Percentiles rank a stretch among this genome's conserved stretches.
Evolutionary conservation across 1,140 invertebrate genomes (phyloP).

Genomic region (Amphibalanus amphitrite): DNA sequence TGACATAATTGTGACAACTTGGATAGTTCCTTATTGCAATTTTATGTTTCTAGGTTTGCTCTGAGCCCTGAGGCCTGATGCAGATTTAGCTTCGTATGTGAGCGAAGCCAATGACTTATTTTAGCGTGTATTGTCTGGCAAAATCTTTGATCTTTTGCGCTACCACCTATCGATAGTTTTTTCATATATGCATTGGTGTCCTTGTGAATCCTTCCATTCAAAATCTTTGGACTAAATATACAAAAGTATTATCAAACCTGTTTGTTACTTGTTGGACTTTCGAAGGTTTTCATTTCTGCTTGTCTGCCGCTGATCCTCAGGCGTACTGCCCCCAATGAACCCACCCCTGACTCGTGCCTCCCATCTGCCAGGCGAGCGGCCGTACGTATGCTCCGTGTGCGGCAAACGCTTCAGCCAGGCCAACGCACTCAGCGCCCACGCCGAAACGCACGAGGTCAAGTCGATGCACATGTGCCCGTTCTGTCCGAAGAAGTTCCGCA

Average conservation of each 20-base stretch:
- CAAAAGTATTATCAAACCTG: too few relatives aligned
- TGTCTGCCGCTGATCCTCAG: too few relatives aligned
- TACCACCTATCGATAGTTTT: neutral
- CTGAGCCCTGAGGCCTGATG: too few relatives aligned
- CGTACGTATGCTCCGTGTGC: conserved; percentile 30
- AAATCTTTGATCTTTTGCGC: neutral
- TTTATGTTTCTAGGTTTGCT: neutral
- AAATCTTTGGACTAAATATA: neutral
- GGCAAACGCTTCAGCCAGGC: conserved; percentile 29
- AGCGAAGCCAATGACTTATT: too few relatives aligned
- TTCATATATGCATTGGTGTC: neutral
- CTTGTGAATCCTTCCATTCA: too few relatives aligned
- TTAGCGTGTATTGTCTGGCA: too few relatives aligned
- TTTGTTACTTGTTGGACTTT: too few relatives aligned
- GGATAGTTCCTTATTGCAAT: neutral
- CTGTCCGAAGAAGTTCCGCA: conserved; percentile 16
- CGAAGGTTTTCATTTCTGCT: too few relatives aligned
- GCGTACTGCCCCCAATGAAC: neutral
- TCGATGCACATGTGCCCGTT: conserved; percentile 11
- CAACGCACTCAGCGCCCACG: conserved; percentile 18
- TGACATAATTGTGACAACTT: neutral
- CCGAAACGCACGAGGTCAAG: conserved; percentile 23
- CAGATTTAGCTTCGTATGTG: neutral
- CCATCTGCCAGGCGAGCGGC: conserved; percentile 26
- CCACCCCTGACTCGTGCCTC: conserved; percentile 2